Evolutionary conservation across 2,113 vertebrate species (phyloP).

Genomic region (Oreochromis tanganicae): DNA sequence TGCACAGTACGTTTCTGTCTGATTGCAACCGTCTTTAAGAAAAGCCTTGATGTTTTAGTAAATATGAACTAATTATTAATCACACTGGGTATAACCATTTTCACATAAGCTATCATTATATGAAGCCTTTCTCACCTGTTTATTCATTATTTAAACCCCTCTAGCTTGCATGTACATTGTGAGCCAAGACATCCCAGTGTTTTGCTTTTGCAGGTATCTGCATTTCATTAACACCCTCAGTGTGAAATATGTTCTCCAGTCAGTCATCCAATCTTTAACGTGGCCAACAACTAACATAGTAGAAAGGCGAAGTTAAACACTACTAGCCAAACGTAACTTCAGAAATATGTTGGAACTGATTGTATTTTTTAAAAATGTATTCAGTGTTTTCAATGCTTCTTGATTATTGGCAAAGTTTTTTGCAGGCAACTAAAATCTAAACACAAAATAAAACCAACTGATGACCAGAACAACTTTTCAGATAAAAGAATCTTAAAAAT

Average conservation of each 20-base stretch:
- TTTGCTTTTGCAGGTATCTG: conserved; percentile 9
- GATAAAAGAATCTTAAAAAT: neutral
- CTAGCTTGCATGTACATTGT: neutral
- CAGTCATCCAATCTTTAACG: neutral
- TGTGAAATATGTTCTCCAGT: neutral
- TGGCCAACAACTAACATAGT: neutral
- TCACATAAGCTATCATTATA: neutral
- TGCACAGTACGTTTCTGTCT: rapidly evolving
- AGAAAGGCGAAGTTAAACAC: neutral
- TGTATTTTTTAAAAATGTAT: neutral
- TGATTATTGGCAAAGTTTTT: conserved; percentile 8
- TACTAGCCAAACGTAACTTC: neutral
- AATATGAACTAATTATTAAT: neutral
- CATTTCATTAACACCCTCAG: conserved; percentile 31
- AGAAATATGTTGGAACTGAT: neutral
- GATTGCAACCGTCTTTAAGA: neutral
- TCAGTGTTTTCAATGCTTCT: neutral
- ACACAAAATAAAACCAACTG: neutral
- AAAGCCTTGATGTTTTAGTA: neutral
- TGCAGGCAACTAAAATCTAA: neutral
- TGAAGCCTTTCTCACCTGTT: neutral
- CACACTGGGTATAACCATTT: neutral
- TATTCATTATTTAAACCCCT: neutral
- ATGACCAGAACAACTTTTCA: neutral
- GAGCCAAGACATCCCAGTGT: neutral